Evolutionary conservation across 2,888 invertebrate species (phyloP), one percentile per base, ranked within the genome.

Genomic region (Eupithecia centaureata): DNA sequence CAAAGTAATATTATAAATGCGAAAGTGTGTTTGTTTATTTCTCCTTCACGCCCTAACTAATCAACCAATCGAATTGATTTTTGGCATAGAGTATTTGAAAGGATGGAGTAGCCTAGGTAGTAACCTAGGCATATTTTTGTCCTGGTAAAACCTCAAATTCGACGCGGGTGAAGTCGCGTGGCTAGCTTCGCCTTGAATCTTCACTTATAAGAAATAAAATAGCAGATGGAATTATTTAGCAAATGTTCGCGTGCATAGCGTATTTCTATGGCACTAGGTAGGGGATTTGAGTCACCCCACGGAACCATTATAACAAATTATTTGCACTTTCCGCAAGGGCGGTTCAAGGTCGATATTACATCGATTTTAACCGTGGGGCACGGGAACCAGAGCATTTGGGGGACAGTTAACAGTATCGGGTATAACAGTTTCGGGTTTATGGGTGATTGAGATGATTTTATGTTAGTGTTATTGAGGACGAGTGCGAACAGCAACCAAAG

Each of bases 341-440:
- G 81, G 81, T 85, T 86, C 90, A 91, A 90, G 91, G 91, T 89
- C 86, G 83, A 80, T 80, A 79, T 80, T 78, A 77, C 82, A 87
- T 88, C 77, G 88, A 89, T 88, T 86, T 79, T 71, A 75, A 73
- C 65, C 67, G 70, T 78, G 76, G 85, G 85, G 85, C 75, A 77
- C 76, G 70, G 71, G 72, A 72, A 72, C 63, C 67, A 68, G 57
- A 63, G 70, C 72, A 69, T 70, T 65, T 54, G 54, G 57, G 63
- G 67, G 54, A 33, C 42, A 63, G 60, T 64, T 51, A 38, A n/a
- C n/a, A n/a, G n/a, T n/a, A n/a, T n/a, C n/a, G n/a, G n/a, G 54
- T 25, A 63, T 69, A 65, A 56, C 32, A 61, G 68, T 70, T 68
- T 60, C n/a, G 56, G 56, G 62, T 15, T 56, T 58, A 56, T 28